phyloP scores from a whole-genome alignment of 2,113 vertebrate species.

The Urocitellus parryii region DNA sequence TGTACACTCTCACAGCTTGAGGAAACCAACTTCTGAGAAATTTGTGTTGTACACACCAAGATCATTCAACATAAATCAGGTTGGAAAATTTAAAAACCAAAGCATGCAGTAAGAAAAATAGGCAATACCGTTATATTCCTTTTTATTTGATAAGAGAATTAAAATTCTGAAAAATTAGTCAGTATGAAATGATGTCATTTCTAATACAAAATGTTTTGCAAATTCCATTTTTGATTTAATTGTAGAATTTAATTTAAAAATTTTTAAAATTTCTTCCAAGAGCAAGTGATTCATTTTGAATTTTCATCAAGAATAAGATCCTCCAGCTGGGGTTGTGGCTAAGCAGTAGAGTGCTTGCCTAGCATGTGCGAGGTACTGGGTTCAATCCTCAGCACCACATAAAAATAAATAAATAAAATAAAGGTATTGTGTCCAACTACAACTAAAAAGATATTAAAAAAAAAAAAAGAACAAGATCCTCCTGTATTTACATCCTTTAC shows the following conservation, averaged over 20 bases:
- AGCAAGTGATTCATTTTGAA: background rate
- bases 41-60: background rate
- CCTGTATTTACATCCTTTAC: background rate
- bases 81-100: background rate
- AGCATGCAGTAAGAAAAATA: background rate
- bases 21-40: background rate
- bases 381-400: too few relatives aligned
- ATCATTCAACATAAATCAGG: background rate
- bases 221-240: slow-evolving; percentile 24
- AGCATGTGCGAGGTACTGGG: too few relatives aligned
- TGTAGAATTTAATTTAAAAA: background rate
- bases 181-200: background rate
- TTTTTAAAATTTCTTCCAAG: background rate
- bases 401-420: too few relatives aligned
- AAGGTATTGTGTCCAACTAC: too few relatives aligned
- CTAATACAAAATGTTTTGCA: slow-evolving; percentile 7
- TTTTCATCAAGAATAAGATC: background rate
- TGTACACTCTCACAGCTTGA: background rate
- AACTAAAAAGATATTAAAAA: too few relatives aligned
- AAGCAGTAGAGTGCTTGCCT: too few relatives aligned
- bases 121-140: background rate
- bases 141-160: slow-evolving; percentile 38
- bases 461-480: background rate
- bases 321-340: background rate
- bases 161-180: slow-evolving; percentile 36